Evolutionary conservation across 2,888 invertebrate genomes (phyloP).

Genomic region (Dryobotodes eremita): DNA sequence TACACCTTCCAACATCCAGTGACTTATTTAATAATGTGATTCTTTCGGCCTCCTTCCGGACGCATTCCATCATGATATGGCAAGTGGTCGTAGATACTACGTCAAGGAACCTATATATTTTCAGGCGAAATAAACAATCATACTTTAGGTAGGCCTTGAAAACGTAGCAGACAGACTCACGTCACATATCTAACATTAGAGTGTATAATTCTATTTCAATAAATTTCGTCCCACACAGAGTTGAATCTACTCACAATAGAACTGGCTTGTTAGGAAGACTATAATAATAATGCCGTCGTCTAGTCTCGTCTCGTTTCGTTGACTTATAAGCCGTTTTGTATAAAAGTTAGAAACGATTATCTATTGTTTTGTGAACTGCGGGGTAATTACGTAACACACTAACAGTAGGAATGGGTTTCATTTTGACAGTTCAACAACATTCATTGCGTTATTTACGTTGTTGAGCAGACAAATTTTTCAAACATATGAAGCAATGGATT

Average conservation of each 20-base stretch:
- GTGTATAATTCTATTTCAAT: conserved; percentile 15
- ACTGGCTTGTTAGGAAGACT: conserved; percentile 5
- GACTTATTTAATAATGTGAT: too few relatives aligned
- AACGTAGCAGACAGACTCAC: background rate
- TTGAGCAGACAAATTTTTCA: too few relatives aligned
- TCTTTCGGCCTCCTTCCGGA: too few relatives aligned
- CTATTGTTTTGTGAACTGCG: too few relatives aligned
- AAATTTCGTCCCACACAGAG: conserved; percentile 13
- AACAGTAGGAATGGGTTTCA: too few relatives aligned
- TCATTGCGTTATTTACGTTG: too few relatives aligned
- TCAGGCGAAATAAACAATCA: background rate
- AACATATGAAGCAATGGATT: too few relatives aligned
- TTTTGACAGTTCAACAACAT: too few relatives aligned
- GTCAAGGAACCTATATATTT: background rate
- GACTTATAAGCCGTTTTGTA: background rate
- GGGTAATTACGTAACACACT: too few relatives aligned
- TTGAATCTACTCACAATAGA: background rate
- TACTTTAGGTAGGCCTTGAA: background rate
- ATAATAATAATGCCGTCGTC: background rate
- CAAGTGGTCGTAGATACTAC: background rate
- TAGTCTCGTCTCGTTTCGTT: conserved; percentile 1
- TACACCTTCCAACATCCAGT: too few relatives aligned
- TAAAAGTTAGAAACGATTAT: background rate
- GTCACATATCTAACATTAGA: background rate
- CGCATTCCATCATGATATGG: too few relatives aligned